Evolutionary conservation across 2,797 vertebrate species (phyloP), one percentile per base, ranked within the genome.

Genomic region (Pteronotus mesoamericanus): DNA sequence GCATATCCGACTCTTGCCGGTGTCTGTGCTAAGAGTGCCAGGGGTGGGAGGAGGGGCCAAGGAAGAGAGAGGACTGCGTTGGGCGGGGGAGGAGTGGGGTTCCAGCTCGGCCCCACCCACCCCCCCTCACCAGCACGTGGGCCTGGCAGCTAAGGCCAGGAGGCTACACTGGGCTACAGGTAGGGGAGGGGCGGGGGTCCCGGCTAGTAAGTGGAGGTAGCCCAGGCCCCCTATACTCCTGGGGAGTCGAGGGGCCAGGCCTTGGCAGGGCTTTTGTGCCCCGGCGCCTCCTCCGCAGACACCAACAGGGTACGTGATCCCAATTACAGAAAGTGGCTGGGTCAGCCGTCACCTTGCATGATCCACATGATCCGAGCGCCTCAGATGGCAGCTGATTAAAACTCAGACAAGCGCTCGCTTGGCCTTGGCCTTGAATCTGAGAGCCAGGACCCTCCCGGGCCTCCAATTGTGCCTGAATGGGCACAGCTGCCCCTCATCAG

Each of bases 321-420:
- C 99, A 99, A 99, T 99, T 99, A 99, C 99, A 99, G 99, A 99
- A 99, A 99, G 99, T 98, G 99, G 98, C 99, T 98, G 98, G 99
- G 98, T 99, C 99, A 99, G 99, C 98, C 98, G 98, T 99, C 99
- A 99, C 98, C 98, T 99, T 98, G 98, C 98, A 99, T 99, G 99
- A 99, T 99, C 99, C 98, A 93, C 98, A 99, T 99, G 99, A 99
- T 99, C 99, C 98, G 95, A 96, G 97, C 57, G 97, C 97, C 97
- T 98, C 98, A 98, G 97, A 98, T 95, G 97, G 97, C 92, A 61
- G 98, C 98, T 98, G 99, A 99, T 98, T 98, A 98, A 98, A 98
- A 98, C 97, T 96, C 84, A 89, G 98, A 97, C 97, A 96, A 96
- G 97, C 88, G 80, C 97, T 98, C 95, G 88, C 96, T 94, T 87